phyloP scores from a whole-genome alignment of 1,140 invertebrate genomes.

The Papilio glaucus region DNA sequence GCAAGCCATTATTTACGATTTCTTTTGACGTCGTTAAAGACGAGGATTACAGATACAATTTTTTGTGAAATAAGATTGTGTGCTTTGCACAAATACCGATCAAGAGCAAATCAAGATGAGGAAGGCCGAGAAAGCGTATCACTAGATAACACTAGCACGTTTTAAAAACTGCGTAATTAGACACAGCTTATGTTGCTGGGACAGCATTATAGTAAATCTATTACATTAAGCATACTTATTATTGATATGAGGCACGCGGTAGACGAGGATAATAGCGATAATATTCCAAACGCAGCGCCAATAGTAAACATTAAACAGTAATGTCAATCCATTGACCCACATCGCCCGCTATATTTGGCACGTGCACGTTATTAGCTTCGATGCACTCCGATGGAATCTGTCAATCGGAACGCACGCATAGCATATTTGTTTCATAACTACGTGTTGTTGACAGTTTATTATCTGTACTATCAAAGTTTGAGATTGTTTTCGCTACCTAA shows the following conservation, averaged over 20 bases:
- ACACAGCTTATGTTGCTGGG: not conserved
- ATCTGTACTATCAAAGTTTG: not conserved
- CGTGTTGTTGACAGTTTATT: conserved; percentile 1
- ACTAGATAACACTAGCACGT: too few relatives aligned
- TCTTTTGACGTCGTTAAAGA: not conserved
- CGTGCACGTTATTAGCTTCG: conserved; percentile 49
- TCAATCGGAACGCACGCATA: not conserved
- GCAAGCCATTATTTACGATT: conserved; percentile 8
- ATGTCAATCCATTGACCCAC: conserved; percentile 53
- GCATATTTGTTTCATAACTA: conserved; percentile 19
- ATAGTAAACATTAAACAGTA: conserved; percentile 46
- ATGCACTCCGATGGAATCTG: conserved; percentile 30
- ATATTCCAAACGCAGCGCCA: conserved; percentile 44
- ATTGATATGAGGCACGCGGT: conserved; percentile 3
- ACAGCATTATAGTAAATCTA: not conserved
- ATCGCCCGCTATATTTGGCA: conserved; percentile 51
- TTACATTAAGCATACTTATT: not conserved
- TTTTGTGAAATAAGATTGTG: not conserved
- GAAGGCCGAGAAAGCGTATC: too few relatives aligned
- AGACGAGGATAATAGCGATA: conserved; percentile 38
- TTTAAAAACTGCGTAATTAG: not conserved
- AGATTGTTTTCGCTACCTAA: not conserved
- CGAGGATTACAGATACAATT: not conserved
- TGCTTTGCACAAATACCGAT: not conserved
- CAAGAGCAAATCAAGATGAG: too few relatives aligned